Base-by-base conservation (phyloP, 2,888 invertebrate species). In the Melanotus villosus region DNA sequence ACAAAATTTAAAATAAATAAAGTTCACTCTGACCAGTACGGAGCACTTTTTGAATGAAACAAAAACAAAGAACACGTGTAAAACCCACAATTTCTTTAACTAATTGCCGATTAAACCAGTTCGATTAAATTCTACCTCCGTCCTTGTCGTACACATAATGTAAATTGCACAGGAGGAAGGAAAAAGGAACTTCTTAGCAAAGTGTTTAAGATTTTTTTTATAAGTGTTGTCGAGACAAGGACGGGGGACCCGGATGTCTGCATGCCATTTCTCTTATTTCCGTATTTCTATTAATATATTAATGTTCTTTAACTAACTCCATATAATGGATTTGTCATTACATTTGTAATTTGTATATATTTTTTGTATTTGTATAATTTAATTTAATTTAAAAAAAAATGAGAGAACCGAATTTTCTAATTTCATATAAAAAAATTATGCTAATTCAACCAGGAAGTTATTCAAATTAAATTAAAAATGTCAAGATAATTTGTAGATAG, bases 201-300 rank as follows among this genome's bases (percentile, higher is more conserved):
- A 60, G 9, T 56, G 26, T n/a, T 14, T 36, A 41, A 43, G 47
- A 47, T 36, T 59, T 68, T n/a, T n/a, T 70, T 68, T 57, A 57
- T 36, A 52, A 52, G 23, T 54, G 16, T 67, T 62, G 43, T 67
- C 54, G 34, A 23, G 18, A 52, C 72, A 72, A 72, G 72, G 72
- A 72, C 72, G 64, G 58, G 65, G 66, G 72, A 72, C 72, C 72
- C 72, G 72, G 72, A 72, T 69, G 66, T 72, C 62, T 54, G 47
- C 58, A 38, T 66, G 47, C 59, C 65, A 65, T 68, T 68, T 65
- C 59, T 65, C 58, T 71, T 59, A 72, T 69, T 72, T 72, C 72
- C 72, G 68, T 41, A 18, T 66, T 62, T 59, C 65, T 66, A 71
- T 57, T 68, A 64, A 66, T 64, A 43, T 54, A 56, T 47, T 43